Base-by-base conservation (phyloP, 1,140 invertebrate genomes). In the Chironomus tepperi region DNA sequence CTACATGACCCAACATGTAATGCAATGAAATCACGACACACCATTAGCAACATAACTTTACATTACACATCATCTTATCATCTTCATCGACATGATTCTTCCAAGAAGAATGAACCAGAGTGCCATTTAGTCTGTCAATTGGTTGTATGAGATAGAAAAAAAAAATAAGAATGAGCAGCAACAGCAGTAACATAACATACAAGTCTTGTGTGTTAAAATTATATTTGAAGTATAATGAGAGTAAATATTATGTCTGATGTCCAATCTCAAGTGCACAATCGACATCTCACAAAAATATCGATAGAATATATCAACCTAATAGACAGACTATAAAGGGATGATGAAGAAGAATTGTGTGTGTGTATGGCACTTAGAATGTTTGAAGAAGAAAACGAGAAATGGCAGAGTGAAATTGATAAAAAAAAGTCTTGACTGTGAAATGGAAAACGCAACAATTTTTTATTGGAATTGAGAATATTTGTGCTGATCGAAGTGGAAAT, bases 171-270 rank as follows among this genome's bases (percentile, higher is more conserved):
- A 34, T 34, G 24, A 34, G 24, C 47, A 47, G 15, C 15, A 47
- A 15, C 15, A 47, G 43, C 43, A 57, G 47, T 57, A 57, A n/a
- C 47, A 57, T 3, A 12, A 57, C 47, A 57, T 57, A n/a, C 47
- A n/a, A 57, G 5, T 34, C 24, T 34, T 34, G 24, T 34, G 24
- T 34, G 47, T 57, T 12, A 15, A 57, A 57, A 57, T 57, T 57
- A 57, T 57, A n/a, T 57, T 57, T 57, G 47, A 57, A 57, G 47
- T 57, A n/a, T 57, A 57, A 57, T 57, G 47, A 57, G 47, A n/a
- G 47, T 15, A 57, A 57, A 57, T 57, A 57, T 57, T 57, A 57
- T 57, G 47, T 57, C 47, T 57, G 47, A 57, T 57, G 47, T 57
- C 47, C 47, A 57, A 57, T 57, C 47, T 57, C 47, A 57, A 57